These are phyloP conservation scores for Onychorhynchus coronatus DNA, from an alignment of 2,113 vertebrate species.

Conservation along the genomic window DNA sequence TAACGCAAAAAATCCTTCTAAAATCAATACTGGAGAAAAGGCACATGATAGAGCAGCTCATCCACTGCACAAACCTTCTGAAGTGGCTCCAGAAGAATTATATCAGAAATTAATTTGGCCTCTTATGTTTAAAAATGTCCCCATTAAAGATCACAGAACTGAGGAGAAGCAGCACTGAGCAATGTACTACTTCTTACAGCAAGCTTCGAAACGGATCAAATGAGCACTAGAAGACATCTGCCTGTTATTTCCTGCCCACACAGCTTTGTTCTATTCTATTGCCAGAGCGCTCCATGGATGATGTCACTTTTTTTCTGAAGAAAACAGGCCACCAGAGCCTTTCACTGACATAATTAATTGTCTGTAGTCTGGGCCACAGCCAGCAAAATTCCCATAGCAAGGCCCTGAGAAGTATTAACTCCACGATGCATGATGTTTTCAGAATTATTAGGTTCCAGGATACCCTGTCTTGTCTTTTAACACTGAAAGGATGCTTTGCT, in stretches of 20 bases:
- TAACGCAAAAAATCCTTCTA: neutral
- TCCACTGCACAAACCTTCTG: constrained; percentile 17
- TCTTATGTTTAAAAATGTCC: constrained; percentile 13
- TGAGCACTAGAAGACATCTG: constrained; percentile 76
- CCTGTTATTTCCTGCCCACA: constrained; percentile 79
- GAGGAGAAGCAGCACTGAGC: constrained; percentile 33
- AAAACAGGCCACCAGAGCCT: constrained; percentile 77
- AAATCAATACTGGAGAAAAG: neutral
- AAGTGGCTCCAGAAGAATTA: constrained; percentile 46
- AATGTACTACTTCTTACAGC: constrained; percentile 42
- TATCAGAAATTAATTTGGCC: constrained; percentile 35
- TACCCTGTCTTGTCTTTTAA: constrained; percentile 33
- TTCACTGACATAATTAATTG: constrained; percentile 85
- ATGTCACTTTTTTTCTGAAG: constrained; percentile 80
- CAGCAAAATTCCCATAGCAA: constrained; percentile 74
- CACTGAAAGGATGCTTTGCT: constrained; percentile 63
- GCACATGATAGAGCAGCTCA: neutral
- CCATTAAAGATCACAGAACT: neutral
- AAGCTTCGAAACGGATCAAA: constrained; percentile 74
- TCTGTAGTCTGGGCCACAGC: constrained; percentile 75
- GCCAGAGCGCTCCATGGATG: constrained; percentile 76
- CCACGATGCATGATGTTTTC: constrained; percentile 63
- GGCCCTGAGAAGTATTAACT: constrained; percentile 71
- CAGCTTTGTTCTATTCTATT: constrained; percentile 78
- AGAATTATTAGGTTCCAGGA: constrained; percentile 55